phyloP scores from a whole-genome alignment of 2,888 invertebrate genomes.

The Entomobrya multifasciata region DNA sequence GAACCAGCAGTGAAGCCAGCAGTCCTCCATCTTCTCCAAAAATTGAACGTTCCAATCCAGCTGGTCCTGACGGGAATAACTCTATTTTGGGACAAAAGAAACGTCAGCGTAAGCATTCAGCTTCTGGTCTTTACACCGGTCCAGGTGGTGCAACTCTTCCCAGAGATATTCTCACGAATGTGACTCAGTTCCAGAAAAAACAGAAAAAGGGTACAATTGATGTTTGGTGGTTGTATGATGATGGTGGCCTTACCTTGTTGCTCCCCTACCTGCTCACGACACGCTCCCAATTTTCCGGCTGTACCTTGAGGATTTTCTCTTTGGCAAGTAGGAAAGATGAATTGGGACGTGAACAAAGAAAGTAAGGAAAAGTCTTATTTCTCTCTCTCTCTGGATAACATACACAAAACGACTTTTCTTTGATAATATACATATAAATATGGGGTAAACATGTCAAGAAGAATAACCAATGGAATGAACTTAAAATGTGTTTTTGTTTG shows the following conservation, averaged over 20 bases:
- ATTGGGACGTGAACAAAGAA: constrained; percentile 90
- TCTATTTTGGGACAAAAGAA: constrained; percentile 69
- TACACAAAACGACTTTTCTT: background rate
- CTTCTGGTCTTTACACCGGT: constrained; percentile 80
- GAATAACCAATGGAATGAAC: background rate
- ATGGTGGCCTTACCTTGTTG: constrained; percentile 90
- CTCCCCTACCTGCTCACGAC: constrained; percentile 92
- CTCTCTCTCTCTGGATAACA: background rate
- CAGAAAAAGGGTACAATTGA: constrained; percentile 82
- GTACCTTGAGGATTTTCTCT: constrained; percentile 91
- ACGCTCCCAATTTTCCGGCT: constrained; percentile 88
- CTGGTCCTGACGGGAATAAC: constrained; percentile 53
- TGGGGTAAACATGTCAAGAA: background rate
- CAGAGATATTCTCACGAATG: constrained; percentile 82
- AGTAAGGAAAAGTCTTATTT: constrained; percentile 85
- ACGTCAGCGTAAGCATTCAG: constrained; percentile 75
- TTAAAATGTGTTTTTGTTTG: background rate
- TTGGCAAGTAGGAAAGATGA: constrained; percentile 90
- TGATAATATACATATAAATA: background rate
- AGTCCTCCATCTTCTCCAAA: constrained; percentile 81
- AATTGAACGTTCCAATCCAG: constrained; percentile 75
- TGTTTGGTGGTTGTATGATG: constrained; percentile 84
- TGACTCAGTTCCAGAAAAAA: constrained; percentile 81
- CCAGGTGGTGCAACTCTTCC: constrained; percentile 83
- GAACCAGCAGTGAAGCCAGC: constrained; percentile 80